Evolutionary conservation across 2,888 invertebrate species (phyloP).

Genomic region (Agrenia bidenticulata): DNA sequence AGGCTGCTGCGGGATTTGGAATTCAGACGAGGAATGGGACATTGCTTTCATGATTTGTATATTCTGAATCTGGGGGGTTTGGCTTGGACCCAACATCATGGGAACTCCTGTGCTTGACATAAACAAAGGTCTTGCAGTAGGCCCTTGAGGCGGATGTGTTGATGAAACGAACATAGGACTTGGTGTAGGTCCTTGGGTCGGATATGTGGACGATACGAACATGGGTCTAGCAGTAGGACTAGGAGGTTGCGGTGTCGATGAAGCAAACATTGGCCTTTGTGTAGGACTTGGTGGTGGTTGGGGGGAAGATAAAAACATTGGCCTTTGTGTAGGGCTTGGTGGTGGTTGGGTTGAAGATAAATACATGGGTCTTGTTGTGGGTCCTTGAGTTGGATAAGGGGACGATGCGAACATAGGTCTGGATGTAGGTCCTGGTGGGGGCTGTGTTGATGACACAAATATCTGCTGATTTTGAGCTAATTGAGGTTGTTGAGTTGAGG

Average conservation of each 20-base stretch:
- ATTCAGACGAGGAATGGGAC: conserved; percentile 24
- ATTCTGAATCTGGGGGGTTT: conserved; percentile 21
- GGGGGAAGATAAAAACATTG: conserved; percentile 21
- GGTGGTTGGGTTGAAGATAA: conserved; percentile 17
- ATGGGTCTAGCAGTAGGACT: conserved; percentile 24
- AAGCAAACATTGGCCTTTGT: conserved; percentile 18
- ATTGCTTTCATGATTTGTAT: conserved; percentile 34
- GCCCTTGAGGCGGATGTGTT: conserved; percentile 18
- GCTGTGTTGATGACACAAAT: conserved; percentile 15
- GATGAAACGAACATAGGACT: conserved; percentile 21
- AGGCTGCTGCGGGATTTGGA: conserved; percentile 18
- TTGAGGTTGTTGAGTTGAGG: conserved; percentile 19
- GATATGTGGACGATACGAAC: conserved; percentile 16
- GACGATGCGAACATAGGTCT: conserved; percentile 21
- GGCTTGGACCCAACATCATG: conserved; percentile 26
- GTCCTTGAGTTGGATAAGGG: conserved; percentile 19
- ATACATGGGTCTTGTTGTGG: conserved; percentile 24
- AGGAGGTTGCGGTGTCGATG: conserved; percentile 18
- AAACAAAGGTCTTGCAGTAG: conserved; percentile 26
- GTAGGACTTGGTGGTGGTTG: conserved; percentile 21
- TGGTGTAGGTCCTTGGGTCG: conserved; percentile 22
- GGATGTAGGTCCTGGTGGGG: conserved; percentile 21
- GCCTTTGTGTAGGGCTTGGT: conserved; percentile 23
- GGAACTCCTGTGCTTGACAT: conserved; percentile 26
- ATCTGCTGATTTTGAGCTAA: conserved; percentile 19